Conservation (phyloP, 2,888 invertebrate species). For the Hirtodrosophila duncani region DNA sequence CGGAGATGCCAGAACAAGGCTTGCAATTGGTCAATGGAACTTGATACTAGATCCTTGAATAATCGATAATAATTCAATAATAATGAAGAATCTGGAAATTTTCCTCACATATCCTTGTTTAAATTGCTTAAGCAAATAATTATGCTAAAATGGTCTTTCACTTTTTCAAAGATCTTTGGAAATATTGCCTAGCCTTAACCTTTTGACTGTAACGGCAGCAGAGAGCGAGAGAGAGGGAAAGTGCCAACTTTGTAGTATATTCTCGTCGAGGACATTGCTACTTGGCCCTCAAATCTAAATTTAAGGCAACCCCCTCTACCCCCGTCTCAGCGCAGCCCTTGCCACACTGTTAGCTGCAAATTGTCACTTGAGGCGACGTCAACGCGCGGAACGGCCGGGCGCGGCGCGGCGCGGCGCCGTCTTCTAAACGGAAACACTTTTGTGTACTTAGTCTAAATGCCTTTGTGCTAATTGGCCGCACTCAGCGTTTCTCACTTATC, state of each 20-base stretch:
- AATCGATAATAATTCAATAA: no score
- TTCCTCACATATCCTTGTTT: no score
- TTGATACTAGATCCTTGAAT: no score
- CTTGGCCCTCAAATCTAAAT: constrained; percentile 56
- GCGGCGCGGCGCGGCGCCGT: no score
- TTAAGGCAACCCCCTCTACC: constrained; percentile 54
- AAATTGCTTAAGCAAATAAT: no score
- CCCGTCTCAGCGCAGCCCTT: constrained; percentile 38
- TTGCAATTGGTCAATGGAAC: no score
- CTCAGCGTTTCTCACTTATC: constrained; percentile 37
- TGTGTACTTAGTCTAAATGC: constrained; percentile 61
- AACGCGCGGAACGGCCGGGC: no score
- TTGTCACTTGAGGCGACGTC: constrained; percentile 58
- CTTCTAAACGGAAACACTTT: constrained; percentile 72
- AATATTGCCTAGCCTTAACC: no score
- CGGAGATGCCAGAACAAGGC: no score
- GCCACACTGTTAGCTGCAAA: constrained; percentile 48
- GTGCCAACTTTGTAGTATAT: constrained; percentile 17
- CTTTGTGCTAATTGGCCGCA: constrained; percentile 72
- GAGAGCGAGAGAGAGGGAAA: background rate
- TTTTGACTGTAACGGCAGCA: background rate
- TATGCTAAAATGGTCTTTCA: no score
- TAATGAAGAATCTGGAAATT: no score
- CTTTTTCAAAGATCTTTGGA: no score
- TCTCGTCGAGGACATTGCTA: constrained; percentile 29